A percentile compares a stretch with the other conserved stretches of the same genome.
Conservation (phyloP, 1,140 invertebrate species). For the Trachymyrmex septentrionalis region DNA sequence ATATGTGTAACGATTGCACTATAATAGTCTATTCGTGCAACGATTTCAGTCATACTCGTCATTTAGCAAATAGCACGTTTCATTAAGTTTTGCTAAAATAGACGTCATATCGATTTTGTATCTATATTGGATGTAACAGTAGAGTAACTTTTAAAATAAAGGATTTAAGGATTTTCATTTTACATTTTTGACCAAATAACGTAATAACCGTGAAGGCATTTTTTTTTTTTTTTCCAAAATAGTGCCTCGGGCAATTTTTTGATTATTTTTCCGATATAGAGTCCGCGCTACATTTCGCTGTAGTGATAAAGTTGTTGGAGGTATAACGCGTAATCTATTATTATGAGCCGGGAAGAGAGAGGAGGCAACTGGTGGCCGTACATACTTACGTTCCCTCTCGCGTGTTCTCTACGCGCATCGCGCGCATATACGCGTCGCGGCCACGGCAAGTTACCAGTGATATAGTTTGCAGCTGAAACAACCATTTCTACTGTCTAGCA, state of each 20-base stretch:
- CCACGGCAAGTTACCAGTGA: slow-evolving; percentile 37
- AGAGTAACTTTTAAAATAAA: neutral
- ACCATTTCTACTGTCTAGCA: slow-evolving; percentile 61
- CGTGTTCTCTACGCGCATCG: slow-evolving; percentile 53
- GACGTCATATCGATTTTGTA: neutral
- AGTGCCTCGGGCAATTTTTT: neutral
- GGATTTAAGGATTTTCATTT: neutral
- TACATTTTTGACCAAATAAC: neutral
- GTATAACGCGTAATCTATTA: slow-evolving; percentile 46
- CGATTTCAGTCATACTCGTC: neutral
- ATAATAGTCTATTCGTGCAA: too few species aligned
- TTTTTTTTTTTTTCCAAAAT: slow-evolving; percentile 2
- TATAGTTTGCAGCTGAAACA: slow-evolving; percentile 66
- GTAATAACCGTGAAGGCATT: neutral
- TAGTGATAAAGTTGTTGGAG: slow-evolving; percentile 7
- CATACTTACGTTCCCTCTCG: slow-evolving; percentile 46
- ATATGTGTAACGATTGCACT: neutral
- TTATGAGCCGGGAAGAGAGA: slow-evolving; percentile 20
- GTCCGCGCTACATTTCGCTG: neutral
- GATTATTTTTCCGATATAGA: slow-evolving; percentile 4
- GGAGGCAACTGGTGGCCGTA: slow-evolving; percentile 74
- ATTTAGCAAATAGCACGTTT: neutral
- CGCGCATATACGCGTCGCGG: slow-evolving; percentile 56
- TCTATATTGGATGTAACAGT: neutral
- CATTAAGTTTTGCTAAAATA: neutral